Evolutionary conservation across 2,113 vertebrate genomes (phyloP).

Genomic region (Scatophagus argus): DNA sequence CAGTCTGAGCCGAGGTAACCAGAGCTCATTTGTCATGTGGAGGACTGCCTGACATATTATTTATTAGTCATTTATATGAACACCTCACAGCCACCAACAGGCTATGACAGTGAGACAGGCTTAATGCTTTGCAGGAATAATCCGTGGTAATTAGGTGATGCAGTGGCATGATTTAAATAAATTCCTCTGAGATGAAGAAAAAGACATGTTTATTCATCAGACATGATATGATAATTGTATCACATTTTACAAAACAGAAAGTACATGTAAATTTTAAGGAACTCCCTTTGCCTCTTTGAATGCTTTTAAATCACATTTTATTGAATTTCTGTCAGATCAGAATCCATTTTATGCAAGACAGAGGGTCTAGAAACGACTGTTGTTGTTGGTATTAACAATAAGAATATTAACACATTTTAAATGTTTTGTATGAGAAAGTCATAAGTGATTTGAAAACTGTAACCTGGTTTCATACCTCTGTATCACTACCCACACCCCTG

Average conservation of each 20-base stretch:
- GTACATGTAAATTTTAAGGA: not conserved
- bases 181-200: not conserved
- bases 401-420: not conserved
- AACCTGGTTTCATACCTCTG: not conserved
- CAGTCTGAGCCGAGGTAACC: constrained; percentile 54
- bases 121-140: constrained; percentile 38
- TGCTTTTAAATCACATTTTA: not conserved
- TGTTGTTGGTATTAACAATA: not conserved
- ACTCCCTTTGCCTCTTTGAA: too few species aligned
- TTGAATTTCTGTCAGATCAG: not conserved
- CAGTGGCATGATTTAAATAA: constrained; percentile 21
- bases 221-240: not conserved
- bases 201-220: not conserved
- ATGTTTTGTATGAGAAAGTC: too few species aligned
- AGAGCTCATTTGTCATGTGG: constrained; percentile 67
- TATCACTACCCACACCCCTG: not conserved
- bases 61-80: constrained; percentile 72
- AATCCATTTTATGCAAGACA: too few species aligned
- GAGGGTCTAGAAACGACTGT: not conserved
- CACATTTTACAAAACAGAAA: not conserved
- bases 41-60: constrained; percentile 63
- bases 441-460: too few species aligned
- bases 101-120: constrained; percentile 17
- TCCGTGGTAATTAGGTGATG: constrained; percentile 28
- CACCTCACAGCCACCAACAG: constrained; percentile 18